Percentiles rank a stretch among this genome's conserved stretches.
Evolutionary conservation across 2,113 vertebrate genomes (phyloP).

Genomic region (Epinephelus moara): DNA sequence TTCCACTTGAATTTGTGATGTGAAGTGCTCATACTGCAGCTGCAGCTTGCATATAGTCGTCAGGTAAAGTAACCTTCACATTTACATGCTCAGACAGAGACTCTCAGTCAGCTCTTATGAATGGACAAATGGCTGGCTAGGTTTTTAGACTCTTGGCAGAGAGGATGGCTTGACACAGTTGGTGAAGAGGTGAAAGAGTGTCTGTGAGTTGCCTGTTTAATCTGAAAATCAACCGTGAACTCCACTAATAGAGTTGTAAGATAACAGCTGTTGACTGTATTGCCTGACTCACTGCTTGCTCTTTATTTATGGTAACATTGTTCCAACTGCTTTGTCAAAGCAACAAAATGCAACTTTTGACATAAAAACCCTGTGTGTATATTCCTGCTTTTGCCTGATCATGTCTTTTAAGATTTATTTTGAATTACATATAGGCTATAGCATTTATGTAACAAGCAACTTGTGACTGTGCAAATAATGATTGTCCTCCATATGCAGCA

Average conservation of each 20-base stretch:
- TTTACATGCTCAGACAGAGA: slow-evolving; percentile 4
- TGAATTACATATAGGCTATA: too few species aligned
- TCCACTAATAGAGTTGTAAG: neutral
- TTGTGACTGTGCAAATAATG: too few species aligned
- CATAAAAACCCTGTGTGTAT: too few species aligned
- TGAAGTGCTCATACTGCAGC: neutral
- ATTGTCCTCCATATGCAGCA: too few species aligned
- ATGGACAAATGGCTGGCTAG: slow-evolving; percentile 4
- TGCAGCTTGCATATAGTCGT: neutral
- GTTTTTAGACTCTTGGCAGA: neutral
- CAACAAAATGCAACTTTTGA: too few species aligned
- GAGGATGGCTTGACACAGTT: neutral
- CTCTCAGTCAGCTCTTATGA: neutral
- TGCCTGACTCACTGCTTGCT: neutral
- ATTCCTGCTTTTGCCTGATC: too few species aligned
- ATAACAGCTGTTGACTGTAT: neutral
- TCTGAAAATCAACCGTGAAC: slow-evolving; percentile 9
- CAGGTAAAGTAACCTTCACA: neutral
- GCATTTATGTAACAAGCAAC: too few species aligned
- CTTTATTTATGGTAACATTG: neutral
- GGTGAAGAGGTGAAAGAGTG: neutral
- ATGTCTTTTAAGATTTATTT: too few species aligned
- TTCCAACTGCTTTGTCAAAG: too few species aligned
- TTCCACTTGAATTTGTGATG: neutral
- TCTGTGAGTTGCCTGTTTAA: slow-evolving; percentile 3